Evolutionary conservation across 2,113 vertebrate species (phyloP), one percentile per base, ranked within the genome.

Genomic region (Formicarius rufipectus): DNA sequence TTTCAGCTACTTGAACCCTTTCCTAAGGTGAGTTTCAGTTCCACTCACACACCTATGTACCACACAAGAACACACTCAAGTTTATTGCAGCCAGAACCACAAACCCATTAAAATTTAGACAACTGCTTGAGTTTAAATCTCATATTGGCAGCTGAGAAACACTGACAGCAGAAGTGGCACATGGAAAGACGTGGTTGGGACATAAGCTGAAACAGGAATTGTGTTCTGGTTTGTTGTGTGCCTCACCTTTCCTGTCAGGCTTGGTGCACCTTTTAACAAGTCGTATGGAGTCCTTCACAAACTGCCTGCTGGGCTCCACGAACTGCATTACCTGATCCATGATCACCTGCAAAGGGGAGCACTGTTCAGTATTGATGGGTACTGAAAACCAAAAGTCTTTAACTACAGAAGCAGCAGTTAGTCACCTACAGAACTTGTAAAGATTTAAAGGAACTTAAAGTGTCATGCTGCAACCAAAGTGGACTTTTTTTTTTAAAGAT

Each of bases 261-360:
- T 99, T 99, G 28, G 99, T 99, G 87, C 99, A 99, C 90, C 99
- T 98, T 90, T 99, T 99, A 13, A 99, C 99, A 23, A 99, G 99
- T n/a, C 99, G 98, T 88, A 99, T 99, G 4, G 99, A 99, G 86
- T 99, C 99, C 93, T 99, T 99, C 62, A 99, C 99, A 90, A 99
- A 99, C 89, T 99, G 99, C 75, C 99, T 98, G 63, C 99, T 99
- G 59, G 99, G 99, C 95, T 99, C 99, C 33, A 99, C 99, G 35
- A 99, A 99, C 44, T 99, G 99, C 99, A 99, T 99, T 12, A 99
- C 98, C 96, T 99, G 99, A 95, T 99, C 99, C 99, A 99, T 99
- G 97, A 33, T n/a, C 87, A 76, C 80, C 85, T 92, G 75, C 39
- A 47, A 35, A 33, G 31, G 62, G 2, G 4, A 42, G 64, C 0